A percentile compares a stretch with the other conserved stretches of the same genome.
Conservation (phyloP, 2,888 invertebrate species). For the Zaprionus bogoriensis region DNA sequence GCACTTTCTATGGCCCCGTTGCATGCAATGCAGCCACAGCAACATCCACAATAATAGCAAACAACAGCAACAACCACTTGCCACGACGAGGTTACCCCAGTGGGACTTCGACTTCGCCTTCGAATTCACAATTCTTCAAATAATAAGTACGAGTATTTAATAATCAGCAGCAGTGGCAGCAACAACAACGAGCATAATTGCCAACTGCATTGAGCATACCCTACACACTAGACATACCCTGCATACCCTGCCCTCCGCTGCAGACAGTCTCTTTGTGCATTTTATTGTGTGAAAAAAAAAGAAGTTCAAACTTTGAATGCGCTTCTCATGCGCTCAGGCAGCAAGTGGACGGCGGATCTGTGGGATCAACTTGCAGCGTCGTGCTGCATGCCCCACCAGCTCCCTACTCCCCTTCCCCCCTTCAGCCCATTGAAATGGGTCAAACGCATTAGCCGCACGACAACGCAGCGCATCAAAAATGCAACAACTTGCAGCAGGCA, state of each 20-base stretch:
- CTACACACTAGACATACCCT: slow-evolving; percentile 31
- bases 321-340: slow-evolving; percentile 59
- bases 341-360: slow-evolving; percentile 1
- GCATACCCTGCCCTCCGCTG: slow-evolving; percentile 12
- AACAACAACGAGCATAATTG: slow-evolving; percentile 50
- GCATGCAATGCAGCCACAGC: slow-evolving; percentile 57
- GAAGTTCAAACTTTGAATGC: slow-evolving; percentile 71
- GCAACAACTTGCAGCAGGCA: slow-evolving; percentile 65
- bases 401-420: background rate
- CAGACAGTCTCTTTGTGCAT: slow-evolving; percentile 48
- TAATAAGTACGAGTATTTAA: slow-evolving; percentile 62
- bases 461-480: slow-evolving; percentile 62
- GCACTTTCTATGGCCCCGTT: slow-evolving; percentile 71
- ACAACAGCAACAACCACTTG: slow-evolving; percentile 45
- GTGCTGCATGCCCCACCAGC: slow-evolving; percentile 22
- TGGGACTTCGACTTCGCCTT: slow-evolving; percentile 26
- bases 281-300: slow-evolving; percentile 68
- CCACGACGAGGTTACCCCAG: slow-evolving; percentile 39
- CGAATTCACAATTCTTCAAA: slow-evolving; percentile 49
- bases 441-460: slow-evolving; percentile 60
- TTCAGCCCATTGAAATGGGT: slow-evolving; percentile 52
- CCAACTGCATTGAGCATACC: slow-evolving; percentile 45
- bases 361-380: slow-evolving; percentile 40
- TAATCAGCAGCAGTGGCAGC: slow-evolving; percentile 51
- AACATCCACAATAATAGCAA: slow-evolving; percentile 33